These are phyloP conservation scores for Otis tarda DNA, from an alignment of 2,113 vertebrate genomes.

Conservation along the genomic window DNA sequence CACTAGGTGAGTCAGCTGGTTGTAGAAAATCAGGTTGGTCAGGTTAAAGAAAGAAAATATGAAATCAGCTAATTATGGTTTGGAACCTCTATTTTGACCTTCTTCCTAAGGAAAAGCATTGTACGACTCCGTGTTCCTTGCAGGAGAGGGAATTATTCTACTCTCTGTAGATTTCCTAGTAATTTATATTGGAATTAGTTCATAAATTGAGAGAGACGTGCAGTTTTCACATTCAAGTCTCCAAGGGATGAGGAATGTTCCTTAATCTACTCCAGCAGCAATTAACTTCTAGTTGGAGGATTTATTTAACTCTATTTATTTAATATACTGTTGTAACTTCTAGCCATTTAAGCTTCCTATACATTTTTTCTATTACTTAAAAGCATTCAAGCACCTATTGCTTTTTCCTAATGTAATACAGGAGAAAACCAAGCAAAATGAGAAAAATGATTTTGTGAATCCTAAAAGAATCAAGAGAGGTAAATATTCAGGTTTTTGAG, in stretches of 20 bases:
- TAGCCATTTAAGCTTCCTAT: neutral
- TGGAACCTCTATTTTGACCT: neutral
- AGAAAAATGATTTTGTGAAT: neutral
- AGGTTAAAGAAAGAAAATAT: neutral
- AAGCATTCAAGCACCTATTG: neutral
- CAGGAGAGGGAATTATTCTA: neutral
- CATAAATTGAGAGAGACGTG: neutral
- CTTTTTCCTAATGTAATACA: neutral
- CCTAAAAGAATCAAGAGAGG: neutral
- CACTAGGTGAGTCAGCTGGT: no score
- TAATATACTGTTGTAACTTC: neutral
- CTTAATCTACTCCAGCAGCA: neutral
- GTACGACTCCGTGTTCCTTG: neutral
- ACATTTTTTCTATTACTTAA: neutral
- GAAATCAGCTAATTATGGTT: neutral
- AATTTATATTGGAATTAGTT: neutral
- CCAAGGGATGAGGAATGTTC: neutral
- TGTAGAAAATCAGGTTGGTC: no score
- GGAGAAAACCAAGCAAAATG: neutral
- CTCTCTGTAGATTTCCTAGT: neutral
- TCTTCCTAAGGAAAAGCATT: neutral
- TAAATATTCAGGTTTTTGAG: neutral
- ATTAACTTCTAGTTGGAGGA: neutral
- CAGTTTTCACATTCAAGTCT: neutral
- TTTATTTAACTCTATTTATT: neutral